Base-by-base conservation (phyloP, 1,140 invertebrate genomes). In the Pygmarrhopalites habei region DNA sequence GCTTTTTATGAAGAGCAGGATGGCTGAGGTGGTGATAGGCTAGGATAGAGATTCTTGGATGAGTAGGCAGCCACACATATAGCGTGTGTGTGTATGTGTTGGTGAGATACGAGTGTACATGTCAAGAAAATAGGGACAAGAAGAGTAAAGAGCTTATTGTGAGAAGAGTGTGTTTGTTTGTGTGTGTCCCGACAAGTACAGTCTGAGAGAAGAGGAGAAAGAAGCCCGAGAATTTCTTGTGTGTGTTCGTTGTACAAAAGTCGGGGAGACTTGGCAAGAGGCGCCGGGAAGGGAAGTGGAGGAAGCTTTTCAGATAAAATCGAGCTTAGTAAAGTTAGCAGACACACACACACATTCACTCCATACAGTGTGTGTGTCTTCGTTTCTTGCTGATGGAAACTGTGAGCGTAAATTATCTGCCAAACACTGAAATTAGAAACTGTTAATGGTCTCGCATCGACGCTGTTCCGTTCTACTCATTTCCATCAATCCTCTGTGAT, bases 371-470 rank as follows among this genome's bases (percentile, higher is more conserved):
- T n/a, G n/a, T n/a, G n/a, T n/a, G n/a, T n/a, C n/a, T n/a, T n/a
- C n/a, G n/a, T 56, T 60, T 61, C 57, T 43, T 65, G 64, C 58
- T 70, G 68, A 70, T 70, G 68, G 65, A 70, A 65, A 70, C 67
- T 57, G 55, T 59, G 62, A n/a, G 64, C 68, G 65, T 67, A 67
- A 70, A 70, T 70, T 70, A 70, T 70, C 68, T 70, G 68, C 65
- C 68, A 70, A 69, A 70, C 65, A 64, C 60, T 7, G 15, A 67
- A 67, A 67, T 65, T 67, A 67, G 62, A 67, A 67, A 70, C 68
- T 70, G 68, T 70, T 70, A 70, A 70, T 70, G 65, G 68, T 66
- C 67, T 63, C 68, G 68, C 68, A 70, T 70, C 68, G 68, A 70
- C 68, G 62, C 62, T 66, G 58, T 63, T 69, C 62, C 64, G 43